Percentiles rank a stretch among this genome's conserved stretches.
phyloP scores from a whole-genome alignment of 2,797 vertebrate species.

The Syndactyla subalaris region DNA sequence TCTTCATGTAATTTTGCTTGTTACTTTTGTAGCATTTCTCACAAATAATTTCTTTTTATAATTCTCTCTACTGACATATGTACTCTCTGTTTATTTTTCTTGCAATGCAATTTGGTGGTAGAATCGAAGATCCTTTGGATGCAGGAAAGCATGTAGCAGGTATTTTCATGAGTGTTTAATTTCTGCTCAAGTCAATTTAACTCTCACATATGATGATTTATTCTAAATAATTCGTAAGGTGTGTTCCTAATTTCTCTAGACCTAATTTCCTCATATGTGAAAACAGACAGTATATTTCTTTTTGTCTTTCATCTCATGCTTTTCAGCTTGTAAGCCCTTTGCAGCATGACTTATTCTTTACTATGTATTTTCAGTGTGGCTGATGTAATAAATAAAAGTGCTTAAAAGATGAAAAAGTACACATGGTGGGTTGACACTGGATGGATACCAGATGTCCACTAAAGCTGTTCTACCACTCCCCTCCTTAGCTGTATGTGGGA shows the following conservation, averaged over 20 bases:
- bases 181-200: not conserved
- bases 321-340: not conserved
- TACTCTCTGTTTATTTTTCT: not conserved
- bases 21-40: not conserved
- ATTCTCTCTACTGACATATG: not conserved
- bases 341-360: not conserved
- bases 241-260: not conserved
- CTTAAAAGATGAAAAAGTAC: not conserved
- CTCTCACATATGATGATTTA: not conserved
- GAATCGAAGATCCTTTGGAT: accelerated
- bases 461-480: not conserved
- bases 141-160: not conserved
- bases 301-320: not conserved
- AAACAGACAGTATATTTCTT: not conserved
- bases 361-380: not conserved
- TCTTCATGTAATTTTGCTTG: not conserved
- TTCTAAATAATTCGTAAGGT: not conserved
- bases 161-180: not conserved
- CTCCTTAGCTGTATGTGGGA: not conserved
- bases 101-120: not conserved
- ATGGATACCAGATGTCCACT: not conserved
- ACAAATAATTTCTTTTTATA: not conserved
- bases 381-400: not conserved
- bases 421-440: not conserved
- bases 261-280: not conserved